A percentile compares a stretch with the other conserved stretches of the same genome.
Conservation (phyloP, 2,797 vertebrate species). For the Microchirus variegatus region DNA sequence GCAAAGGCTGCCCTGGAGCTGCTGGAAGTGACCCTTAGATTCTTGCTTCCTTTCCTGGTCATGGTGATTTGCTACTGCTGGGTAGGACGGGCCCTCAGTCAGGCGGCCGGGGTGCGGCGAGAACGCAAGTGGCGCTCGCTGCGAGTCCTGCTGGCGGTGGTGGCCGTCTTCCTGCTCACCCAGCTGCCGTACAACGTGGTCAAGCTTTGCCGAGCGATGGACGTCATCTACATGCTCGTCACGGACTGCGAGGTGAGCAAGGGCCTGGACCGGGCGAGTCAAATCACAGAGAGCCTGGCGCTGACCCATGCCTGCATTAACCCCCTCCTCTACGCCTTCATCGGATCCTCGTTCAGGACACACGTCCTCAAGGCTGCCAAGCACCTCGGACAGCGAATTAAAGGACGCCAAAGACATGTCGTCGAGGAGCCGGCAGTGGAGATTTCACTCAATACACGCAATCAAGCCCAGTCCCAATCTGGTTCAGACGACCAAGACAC, state of each 20-base stretch:
- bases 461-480: conserved; percentile 75
- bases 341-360: conserved; percentile 90
- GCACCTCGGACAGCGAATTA: conserved; percentile 71
- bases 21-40: conserved; percentile 87
- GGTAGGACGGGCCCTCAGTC: conserved; percentile 80
- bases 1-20: conserved; percentile 87
- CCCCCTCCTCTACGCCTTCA: conserved; percentile 89
- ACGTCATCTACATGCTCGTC: conserved; percentile 86
- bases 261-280: conserved; percentile 82
- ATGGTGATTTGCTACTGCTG: conserved; percentile 88
- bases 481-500: conserved; percentile 82
- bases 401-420: conserved; percentile 55
- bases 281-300: conserved; percentile 90
- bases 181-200: conserved; percentile 93
- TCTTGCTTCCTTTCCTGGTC: conserved; percentile 87
- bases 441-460: conserved; percentile 68
- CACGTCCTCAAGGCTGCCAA: conserved; percentile 86
- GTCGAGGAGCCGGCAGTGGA: conserved; percentile 64
- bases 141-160: conserved; percentile 88
- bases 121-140: conserved; percentile 83
- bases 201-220: conserved; percentile 87
- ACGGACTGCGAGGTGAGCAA: conserved; percentile 86
- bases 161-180: conserved; percentile 88
- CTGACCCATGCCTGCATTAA: conserved; percentile 93
- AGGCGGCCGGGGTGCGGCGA: conserved; percentile 67